A percentile compares a stretch with the other conserved stretches of the same genome.
phyloP scores from a whole-genome alignment of 2,113 vertebrate species.

The Lucifuga dentata region DNA sequence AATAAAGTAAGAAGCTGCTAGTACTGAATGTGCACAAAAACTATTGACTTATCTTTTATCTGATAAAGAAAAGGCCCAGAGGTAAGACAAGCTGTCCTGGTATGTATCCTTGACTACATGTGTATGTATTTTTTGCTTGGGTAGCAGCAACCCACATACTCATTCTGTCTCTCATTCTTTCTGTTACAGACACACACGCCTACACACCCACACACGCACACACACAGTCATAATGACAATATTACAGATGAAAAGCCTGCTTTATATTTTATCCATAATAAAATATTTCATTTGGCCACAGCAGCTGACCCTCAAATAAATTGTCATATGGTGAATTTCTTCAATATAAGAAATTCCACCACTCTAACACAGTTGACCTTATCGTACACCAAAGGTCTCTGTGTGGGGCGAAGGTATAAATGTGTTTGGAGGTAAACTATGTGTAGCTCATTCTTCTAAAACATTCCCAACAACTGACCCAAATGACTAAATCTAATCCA shows the following conservation, averaged over 20 bases:
- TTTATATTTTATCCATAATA: conserved; percentile 38
- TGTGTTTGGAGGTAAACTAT: conserved; percentile 1
- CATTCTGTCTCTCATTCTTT: not conserved
- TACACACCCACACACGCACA: not conserved
- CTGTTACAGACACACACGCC: no score
- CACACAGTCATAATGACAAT: conserved; percentile 11
- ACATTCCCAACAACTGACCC: conserved; percentile 7
- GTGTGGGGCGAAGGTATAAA: not conserved
- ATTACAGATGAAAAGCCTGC: conserved; percentile 15
- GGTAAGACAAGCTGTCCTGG: conserved; percentile 9
- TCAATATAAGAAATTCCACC: conserved; percentile 23
- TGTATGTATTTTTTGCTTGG: not conserved
- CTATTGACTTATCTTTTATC: conserved; percentile 60
- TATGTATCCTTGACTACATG: not conserved
- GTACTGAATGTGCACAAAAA: conserved; percentile 46
- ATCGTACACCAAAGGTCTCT: not conserved
- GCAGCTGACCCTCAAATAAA: conserved; percentile 39
- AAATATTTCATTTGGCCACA: conserved; percentile 43
- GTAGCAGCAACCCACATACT: no score
- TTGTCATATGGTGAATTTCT: conserved; percentile 16
- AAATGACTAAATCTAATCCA: conserved; percentile 45
- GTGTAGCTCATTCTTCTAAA: conserved; percentile 14
- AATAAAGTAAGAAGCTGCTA: conserved; percentile 27
- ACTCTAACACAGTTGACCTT: conserved; percentile 33
- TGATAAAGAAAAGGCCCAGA: conserved; percentile 22